phyloP scores from a whole-genome alignment of 2,113 vertebrate species.

The Cochlearius cochlearius region DNA sequence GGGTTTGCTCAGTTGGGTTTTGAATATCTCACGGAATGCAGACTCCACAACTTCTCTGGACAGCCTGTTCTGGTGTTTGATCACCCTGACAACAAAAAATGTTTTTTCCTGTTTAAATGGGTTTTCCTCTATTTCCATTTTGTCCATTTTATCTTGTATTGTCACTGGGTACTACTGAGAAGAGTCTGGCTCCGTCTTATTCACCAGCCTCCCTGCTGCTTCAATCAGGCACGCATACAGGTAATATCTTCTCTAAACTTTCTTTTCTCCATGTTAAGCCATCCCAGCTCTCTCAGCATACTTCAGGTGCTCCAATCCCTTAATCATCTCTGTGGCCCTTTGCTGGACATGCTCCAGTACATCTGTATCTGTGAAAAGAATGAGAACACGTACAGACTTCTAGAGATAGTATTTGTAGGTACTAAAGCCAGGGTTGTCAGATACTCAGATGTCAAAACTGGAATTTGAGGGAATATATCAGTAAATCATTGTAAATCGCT shows the following conservation, averaged over 20 bases:
- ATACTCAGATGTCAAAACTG: not conserved
- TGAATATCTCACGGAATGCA: not conserved
- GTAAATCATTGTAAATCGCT: not conserved
- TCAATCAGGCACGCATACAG: fast-evolving
- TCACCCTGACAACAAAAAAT: not conserved
- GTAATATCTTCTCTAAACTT: not conserved
- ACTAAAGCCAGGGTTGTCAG: not conserved
- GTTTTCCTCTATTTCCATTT: not conserved
- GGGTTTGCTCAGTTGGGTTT: not conserved
- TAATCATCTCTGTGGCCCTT: not conserved
- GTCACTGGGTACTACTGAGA: not conserved
- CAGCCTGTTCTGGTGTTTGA: not conserved
- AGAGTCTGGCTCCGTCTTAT: not conserved
- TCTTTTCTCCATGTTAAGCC: not conserved
- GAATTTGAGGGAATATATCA: not conserved
- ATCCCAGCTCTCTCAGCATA: not conserved
- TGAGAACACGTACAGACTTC: not conserved
- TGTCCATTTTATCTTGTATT: not conserved
- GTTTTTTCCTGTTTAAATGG: not conserved
- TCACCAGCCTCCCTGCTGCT: not conserved
- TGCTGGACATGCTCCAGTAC: not conserved
- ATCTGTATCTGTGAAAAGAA: not conserved
- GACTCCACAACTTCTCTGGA: not conserved
- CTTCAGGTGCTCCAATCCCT: not conserved
- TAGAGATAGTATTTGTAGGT: not conserved